Evolutionary conservation across 2,113 vertebrate species (phyloP).

Genomic region (Siniperca knerii): DNA sequence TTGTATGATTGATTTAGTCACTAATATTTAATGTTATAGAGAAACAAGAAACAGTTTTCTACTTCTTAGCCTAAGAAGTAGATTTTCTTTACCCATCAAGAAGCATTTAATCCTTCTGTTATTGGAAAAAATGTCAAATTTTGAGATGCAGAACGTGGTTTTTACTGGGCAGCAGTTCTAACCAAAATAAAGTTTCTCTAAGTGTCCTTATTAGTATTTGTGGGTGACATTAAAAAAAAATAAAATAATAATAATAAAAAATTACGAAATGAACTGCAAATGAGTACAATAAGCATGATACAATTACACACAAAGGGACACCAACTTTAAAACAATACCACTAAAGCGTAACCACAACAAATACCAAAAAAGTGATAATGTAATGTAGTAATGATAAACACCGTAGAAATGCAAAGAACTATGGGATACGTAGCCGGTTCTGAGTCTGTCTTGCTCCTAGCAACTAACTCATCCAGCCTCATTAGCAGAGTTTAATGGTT

Average conservation of each 20-base stretch:
- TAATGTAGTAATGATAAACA: no score
- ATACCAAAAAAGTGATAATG: background rate
- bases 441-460: conserved; percentile 21
- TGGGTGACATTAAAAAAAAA: background rate
- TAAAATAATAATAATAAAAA: background rate
- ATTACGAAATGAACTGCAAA: background rate
- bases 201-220: background rate
- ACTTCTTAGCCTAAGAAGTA: background rate
- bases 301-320: background rate
- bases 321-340: background rate
- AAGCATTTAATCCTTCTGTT: background rate
- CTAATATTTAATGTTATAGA: background rate
- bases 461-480: conserved; percentile 46
- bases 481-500: conserved; percentile 65
- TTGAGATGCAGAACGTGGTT: no score
- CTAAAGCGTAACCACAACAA: background rate
- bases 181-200: background rate
- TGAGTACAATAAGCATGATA: background rate
- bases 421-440: conserved; percentile 1
- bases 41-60: background rate
- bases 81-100: background rate
- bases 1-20: background rate
- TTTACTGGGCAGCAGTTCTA: background rate
- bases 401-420: background rate
- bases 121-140: background rate